A percentile compares a stretch with the other conserved stretches of the same genome.
These are phyloP conservation scores for Mobula hypostoma DNA, from an alignment of 2,113 vertebrate genomes.

Conservation along the genomic window DNA sequence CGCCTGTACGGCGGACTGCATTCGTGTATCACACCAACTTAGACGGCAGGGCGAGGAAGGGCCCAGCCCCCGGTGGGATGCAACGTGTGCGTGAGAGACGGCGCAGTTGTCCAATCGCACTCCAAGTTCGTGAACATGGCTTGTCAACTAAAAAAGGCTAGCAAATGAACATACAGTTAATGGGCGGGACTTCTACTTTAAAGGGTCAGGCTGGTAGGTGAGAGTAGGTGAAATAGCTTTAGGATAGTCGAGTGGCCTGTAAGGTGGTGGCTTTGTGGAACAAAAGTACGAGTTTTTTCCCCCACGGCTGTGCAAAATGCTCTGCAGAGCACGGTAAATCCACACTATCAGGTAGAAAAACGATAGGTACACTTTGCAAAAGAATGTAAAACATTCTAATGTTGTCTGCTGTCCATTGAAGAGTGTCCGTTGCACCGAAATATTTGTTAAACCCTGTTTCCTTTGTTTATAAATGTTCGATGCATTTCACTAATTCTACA, in stretches of 20 bases:
- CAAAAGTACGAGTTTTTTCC: no score
- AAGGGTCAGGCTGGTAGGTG: no score
- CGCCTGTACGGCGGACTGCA: background rate
- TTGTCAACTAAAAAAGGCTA: background rate
- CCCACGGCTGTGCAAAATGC: background rate
- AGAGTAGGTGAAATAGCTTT: background rate
- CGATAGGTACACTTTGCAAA: no score
- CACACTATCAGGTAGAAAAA: background rate
- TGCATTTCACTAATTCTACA: no score
- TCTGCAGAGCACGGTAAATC: background rate
- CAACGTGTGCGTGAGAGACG: conserved; percentile 47
- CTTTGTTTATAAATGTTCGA: background rate
- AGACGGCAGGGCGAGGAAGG: conserved; percentile 30
- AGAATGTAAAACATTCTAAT: background rate
- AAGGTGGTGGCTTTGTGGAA: background rate
- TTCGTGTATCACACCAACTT: background rate
- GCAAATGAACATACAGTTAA: conserved; percentile 47
- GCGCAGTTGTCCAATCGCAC: conserved; percentile 45
- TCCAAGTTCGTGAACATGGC: background rate
- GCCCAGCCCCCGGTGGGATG: conserved; percentile 58
- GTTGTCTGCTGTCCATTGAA: background rate
- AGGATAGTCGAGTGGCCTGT: background rate
- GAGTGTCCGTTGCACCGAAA: background rate
- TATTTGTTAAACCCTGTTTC: background rate
- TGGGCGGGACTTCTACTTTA: conserved; percentile 33